Conservation (phyloP, 2,888 invertebrate genomes). For the Drosophila mettleri region DNA sequence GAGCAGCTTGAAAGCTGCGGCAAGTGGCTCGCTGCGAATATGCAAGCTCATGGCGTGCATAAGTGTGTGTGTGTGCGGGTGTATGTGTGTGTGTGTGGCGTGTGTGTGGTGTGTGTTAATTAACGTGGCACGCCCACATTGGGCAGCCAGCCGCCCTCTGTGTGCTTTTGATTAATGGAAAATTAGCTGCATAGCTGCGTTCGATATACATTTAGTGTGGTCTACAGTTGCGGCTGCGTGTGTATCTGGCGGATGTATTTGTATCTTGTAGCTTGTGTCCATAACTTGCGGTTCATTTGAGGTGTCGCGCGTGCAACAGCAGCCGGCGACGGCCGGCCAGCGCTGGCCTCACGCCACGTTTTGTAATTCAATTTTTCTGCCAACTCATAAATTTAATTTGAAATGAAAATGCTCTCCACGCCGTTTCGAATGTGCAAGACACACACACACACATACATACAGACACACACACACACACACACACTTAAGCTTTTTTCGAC, state of each 20-base stretch:
- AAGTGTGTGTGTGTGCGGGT: not conserved
- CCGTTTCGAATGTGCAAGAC: slow-evolving; percentile 32
- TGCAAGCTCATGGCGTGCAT: slow-evolving; percentile 63
- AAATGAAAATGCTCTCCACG: slow-evolving; percentile 76
- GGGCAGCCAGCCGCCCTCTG: slow-evolving; percentile 5
- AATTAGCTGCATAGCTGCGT: slow-evolving; percentile 48
- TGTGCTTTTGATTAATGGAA: slow-evolving; percentile 57
- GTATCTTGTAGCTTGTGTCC: slow-evolving; percentile 19
- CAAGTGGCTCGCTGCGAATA: slow-evolving; percentile 42
- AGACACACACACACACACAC: slow-evolving; percentile 4
- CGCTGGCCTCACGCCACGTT: slow-evolving; percentile 30
- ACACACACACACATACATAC: slow-evolving; percentile 14
- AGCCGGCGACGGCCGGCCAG: slow-evolving; percentile 6
- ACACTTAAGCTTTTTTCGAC: slow-evolving; percentile 23
- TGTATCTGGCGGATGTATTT: slow-evolving; percentile 7
- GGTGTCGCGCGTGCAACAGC: slow-evolving; percentile 44
- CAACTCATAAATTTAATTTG: slow-evolving; percentile 82
- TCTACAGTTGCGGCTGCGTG: slow-evolving; percentile 22
- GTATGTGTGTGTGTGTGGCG: slow-evolving; percentile 32
- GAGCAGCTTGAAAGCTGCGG: slow-evolving; percentile 22
- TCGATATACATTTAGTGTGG: slow-evolving; percentile 46
- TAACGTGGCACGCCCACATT: slow-evolving; percentile 61
- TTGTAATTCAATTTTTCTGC: slow-evolving; percentile 73
- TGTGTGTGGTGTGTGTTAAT: slow-evolving; percentile 54
- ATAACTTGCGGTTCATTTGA: slow-evolving; percentile 56